phyloP scores from a whole-genome alignment of 2,797 vertebrate species.

The Tenualosa ilisha region DNA sequence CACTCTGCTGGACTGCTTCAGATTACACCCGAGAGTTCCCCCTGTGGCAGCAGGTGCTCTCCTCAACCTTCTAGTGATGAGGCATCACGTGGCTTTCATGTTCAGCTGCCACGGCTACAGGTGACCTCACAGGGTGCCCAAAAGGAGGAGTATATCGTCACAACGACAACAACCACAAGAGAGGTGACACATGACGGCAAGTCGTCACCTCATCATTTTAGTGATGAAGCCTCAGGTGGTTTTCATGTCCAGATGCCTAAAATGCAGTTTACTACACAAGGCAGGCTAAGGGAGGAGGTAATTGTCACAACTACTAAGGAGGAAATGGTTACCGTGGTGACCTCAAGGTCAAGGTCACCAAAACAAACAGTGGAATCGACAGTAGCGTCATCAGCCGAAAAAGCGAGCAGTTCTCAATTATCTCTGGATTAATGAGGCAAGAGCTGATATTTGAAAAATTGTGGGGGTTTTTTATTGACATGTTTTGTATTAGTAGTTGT shows the following conservation, averaged over 20 bases:
- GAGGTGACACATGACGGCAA: constrained; percentile 67
- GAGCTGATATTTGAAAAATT: neutral
- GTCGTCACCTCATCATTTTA: constrained; percentile 58
- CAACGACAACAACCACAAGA: constrained; percentile 57
- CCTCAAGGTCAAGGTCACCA: constrained; percentile 71
- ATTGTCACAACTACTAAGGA: constrained; percentile 59
- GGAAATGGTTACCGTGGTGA: constrained; percentile 57
- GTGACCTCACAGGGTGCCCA: constrained; percentile 66
- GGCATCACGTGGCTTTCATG: constrained; percentile 69
- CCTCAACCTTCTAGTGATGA: constrained; percentile 62
- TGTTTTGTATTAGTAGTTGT: constrained; percentile 22
- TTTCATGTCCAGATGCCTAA: constrained; percentile 77
- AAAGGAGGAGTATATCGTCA: constrained; percentile 66
- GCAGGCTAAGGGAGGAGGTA: constrained; percentile 67
- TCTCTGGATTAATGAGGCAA: constrained; percentile 54
- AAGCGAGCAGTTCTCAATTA: constrained; percentile 56
- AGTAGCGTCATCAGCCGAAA: constrained; percentile 44
- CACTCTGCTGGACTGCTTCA: constrained; percentile 74
- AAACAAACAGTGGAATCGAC: constrained; percentile 66
- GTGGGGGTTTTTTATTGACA: constrained; percentile 1
- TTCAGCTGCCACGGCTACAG: constrained; percentile 75
- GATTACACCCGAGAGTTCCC: constrained; percentile 72
- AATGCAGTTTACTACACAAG: constrained; percentile 68
- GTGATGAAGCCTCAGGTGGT: constrained; percentile 64
- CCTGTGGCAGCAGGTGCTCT: constrained; percentile 61